A percentile compares a stretch with the other conserved stretches of the same genome.
phyloP scores from a whole-genome alignment of 2,797 vertebrate species.

The Pipistrellus pipistrellus region DNA sequence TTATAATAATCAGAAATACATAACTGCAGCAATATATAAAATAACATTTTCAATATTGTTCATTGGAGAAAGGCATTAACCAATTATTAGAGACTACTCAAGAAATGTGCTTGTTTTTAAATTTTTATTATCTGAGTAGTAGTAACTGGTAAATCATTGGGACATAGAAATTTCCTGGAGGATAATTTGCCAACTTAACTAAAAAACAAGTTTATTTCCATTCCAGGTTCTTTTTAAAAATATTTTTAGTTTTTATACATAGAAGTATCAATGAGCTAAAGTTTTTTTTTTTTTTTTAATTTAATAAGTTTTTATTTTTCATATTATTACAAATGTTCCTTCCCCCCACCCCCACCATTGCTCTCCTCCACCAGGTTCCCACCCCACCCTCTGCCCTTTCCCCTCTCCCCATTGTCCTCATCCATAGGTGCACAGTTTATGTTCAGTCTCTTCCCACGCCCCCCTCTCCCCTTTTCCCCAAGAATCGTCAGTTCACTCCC shows the following conservation, averaged over 20 bases:
- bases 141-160: not conserved
- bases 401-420: no score
- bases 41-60: conserved; percentile 22
- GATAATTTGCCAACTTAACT: not conserved
- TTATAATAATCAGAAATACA: conserved; percentile 39
- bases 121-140: not conserved
- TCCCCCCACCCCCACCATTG: no score
- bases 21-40: conserved; percentile 55
- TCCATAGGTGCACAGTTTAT: no score
- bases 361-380: no score
- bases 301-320: no score
- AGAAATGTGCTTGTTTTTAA: not conserved
- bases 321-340: no score
- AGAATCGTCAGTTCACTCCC: no score
- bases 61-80: not conserved
- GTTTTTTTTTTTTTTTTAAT: no score
- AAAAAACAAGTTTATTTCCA: not conserved
- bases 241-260: not conserved
- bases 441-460: no score
- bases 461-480: no score
- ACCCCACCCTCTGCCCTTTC: no score
- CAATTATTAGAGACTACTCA: not conserved
- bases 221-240: not conserved
- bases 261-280: not conserved
- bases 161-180: not conserved